Evolutionary conservation across 2,888 invertebrate genomes (phyloP), one percentile per base, ranked within the genome.

Genomic region (Netelia melanura): DNA sequence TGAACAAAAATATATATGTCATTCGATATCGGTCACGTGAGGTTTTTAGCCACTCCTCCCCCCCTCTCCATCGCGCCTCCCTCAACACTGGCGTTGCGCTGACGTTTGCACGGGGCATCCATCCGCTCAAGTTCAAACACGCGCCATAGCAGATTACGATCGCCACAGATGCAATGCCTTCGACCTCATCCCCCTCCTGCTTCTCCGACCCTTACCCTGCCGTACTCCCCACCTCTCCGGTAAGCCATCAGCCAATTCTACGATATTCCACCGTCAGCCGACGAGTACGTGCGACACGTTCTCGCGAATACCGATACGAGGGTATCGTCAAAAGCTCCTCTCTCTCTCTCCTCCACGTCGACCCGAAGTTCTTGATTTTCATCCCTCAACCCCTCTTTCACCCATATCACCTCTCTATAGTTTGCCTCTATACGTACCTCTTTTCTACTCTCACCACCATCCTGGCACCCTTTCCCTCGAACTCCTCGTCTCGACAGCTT

Each of bases 51-150:
- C 58, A 17, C 54, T 64, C 43, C 17, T 54, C 54, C 54, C 54
- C 54, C n/a, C 54, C 54, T n/a, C 54, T n/a, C 6, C 38, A 1
- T 6, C 38, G 5, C 38, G 5, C 6, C 38, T 38, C 38, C 38
- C 38, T 38, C 38, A 44, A 64, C 52, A 30, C 54, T 11, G 54
- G 43, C 56, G 54, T 54, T 54, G 38, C 38, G 38, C 38, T 38
- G 38, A 25, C 62, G 64, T 64, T 23, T 67, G 67, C 54, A 56
- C 62, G 64, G 62, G 67, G 62, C 79, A 80, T 79, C 71, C 79
- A 74, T 77, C 74, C 68, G 72, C 67, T 82, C 83, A 80, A 85
- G 85, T 85, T 85, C 85, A 85, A 80, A 85, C 85, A 85, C 82
- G 85, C 85, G 85, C 85, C 82, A 48, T 44, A 56, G 61, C 56